Conservation (phyloP, 2,888 invertebrate species). For the Rhingia rostrata region DNA sequence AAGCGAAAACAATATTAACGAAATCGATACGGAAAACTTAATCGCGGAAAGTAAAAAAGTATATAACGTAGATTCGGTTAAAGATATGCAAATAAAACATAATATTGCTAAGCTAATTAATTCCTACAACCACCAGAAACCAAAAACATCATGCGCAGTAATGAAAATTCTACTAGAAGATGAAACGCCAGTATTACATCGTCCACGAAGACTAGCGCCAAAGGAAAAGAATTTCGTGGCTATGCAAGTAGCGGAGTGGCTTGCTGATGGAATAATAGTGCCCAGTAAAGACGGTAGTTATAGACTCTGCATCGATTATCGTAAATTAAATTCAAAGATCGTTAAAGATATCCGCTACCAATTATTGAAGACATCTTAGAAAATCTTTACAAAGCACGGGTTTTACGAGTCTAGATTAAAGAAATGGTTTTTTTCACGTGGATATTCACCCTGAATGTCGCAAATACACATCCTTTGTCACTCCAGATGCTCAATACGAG, state of each 20-base stretch:
- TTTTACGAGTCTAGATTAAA: background rate
- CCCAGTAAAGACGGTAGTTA: conserved; percentile 23
- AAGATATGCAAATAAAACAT: conserved; percentile 7
- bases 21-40: conserved; percentile 4
- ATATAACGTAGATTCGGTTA: conserved; percentile 17
- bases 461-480: no score
- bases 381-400: no score
- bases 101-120: conserved; percentile 1
- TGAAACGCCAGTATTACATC: conserved; percentile 76
- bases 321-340: background rate
- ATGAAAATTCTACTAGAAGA: conserved; percentile 51
- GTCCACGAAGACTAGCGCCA: conserved; percentile 75
- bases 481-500: no score
- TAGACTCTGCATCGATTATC: conserved; percentile 9
- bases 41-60: conserved; percentile 12
- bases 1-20: conserved; percentile 3
- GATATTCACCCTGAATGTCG: background rate
- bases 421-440: background rate
- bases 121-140: conserved; percentile 8
- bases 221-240: conserved; percentile 76
- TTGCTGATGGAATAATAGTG: conserved; percentile 69
- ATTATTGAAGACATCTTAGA: conserved; percentile 7
- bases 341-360: conserved; percentile 4
- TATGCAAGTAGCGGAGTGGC: conserved; percentile 76
- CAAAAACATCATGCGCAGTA: conserved; percentile 1